These are phyloP conservation scores for Andrena fulva DNA, from an alignment of 2,888 invertebrate species.

Conservation along the genomic window DNA sequence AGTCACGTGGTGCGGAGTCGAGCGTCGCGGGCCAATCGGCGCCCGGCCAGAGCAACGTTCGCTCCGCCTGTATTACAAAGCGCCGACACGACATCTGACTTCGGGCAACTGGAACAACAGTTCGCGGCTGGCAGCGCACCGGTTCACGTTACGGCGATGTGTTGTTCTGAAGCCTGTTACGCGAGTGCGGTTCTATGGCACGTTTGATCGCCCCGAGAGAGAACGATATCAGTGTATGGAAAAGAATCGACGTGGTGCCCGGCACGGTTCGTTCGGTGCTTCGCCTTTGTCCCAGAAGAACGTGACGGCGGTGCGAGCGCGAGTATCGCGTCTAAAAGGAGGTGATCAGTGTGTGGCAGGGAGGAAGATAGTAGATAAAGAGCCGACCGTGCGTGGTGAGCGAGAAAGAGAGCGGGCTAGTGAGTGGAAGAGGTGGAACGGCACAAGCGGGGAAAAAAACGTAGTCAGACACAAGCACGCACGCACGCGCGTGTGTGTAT, in stretches of 20 bases:
- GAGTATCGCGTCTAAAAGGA: slow-evolving; percentile 52
- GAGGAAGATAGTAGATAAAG: slow-evolving; percentile 35
- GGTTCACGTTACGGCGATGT: slow-evolving; percentile 78
- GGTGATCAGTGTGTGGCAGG: slow-evolving; percentile 34
- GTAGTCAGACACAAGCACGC: slow-evolving; percentile 24
- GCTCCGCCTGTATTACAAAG: slow-evolving; percentile 70
- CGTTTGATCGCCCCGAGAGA: slow-evolving; percentile 49
- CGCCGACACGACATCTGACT: slow-evolving; percentile 73
- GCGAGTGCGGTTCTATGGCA: slow-evolving; percentile 81
- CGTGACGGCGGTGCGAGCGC: slow-evolving; percentile 48
- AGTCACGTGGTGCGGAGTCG: slow-evolving; percentile 86
- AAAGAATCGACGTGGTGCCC: slow-evolving; percentile 31
- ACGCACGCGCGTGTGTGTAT: slow-evolving; percentile 55
- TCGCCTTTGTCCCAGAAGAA: slow-evolving; percentile 44
- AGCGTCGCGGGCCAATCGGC: slow-evolving; percentile 81
- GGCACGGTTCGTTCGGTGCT: slow-evolving; percentile 30
- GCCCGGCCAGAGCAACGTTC: slow-evolving; percentile 46
- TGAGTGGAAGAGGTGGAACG: slow-evolving; percentile 47
- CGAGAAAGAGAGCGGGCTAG: slow-evolving; percentile 36
- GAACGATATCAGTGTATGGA: slow-evolving; percentile 38
- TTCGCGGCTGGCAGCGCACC: slow-evolving; percentile 81
- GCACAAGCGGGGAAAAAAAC: slow-evolving; percentile 36
- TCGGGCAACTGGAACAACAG: slow-evolving; percentile 73
- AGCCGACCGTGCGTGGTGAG: slow-evolving; percentile 15
- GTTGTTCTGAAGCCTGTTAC: slow-evolving; percentile 85